These are phyloP conservation scores for Spisula subtruncata DNA, from an alignment of 2,888 invertebrate species.

Conservation along the genomic window DNA sequence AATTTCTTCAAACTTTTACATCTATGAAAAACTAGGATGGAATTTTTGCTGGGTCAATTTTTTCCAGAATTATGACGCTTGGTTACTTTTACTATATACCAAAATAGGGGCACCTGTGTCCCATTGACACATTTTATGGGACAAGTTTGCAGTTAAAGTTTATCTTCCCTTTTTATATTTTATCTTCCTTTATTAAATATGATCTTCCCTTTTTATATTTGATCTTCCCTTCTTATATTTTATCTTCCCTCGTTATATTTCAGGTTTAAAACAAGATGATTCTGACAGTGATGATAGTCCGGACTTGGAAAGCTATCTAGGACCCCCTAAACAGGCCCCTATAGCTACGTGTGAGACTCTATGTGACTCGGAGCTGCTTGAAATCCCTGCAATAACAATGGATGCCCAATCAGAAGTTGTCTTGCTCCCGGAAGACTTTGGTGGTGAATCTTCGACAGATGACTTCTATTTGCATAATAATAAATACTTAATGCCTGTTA, in stretches of 20 bases:
- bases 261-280: constrained; percentile 46
- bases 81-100: too few relatives aligned
- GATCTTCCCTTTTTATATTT: too few relatives aligned
- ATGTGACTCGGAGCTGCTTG: constrained; percentile 79
- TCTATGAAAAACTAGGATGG: too few relatives aligned
- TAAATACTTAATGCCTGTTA: constrained; percentile 72
- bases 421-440: constrained; percentile 76
- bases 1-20: too few relatives aligned
- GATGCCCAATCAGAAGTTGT: constrained; percentile 76
- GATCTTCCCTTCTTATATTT: background rate
- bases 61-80: too few relatives aligned
- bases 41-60: too few relatives aligned
- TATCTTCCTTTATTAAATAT: too few relatives aligned
- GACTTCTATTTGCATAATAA: constrained; percentile 75
- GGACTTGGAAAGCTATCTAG: constrained; percentile 77
- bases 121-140: too few relatives aligned
- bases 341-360: constrained; percentile 87
- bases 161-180: too few relatives aligned
- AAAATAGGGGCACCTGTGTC: too few relatives aligned
- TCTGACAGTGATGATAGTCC: constrained; percentile 74
- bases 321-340: constrained; percentile 86
- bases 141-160: too few relatives aligned
- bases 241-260: constrained; percentile 8
- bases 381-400: constrained; percentile 81
- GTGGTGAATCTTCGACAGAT: constrained; percentile 80